Percentiles rank a stretch among this genome's conserved stretches.
Conservation (phyloP, 2,113 vertebrate species). For the Egretta garzetta region DNA sequence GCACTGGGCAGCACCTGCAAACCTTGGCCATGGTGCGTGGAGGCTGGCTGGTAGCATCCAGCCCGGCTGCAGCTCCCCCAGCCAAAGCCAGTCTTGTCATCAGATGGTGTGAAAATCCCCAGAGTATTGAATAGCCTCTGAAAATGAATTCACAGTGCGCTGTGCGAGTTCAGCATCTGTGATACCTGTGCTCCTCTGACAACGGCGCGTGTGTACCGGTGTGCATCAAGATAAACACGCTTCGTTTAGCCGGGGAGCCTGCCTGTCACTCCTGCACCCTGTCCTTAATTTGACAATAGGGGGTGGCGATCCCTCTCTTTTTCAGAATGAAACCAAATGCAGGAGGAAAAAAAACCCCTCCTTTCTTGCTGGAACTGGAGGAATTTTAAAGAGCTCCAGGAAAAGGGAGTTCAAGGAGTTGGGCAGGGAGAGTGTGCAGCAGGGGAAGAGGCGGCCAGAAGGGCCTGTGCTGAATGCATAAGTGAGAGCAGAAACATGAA, state of each 20-base stretch:
- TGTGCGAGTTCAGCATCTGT: not conserved
- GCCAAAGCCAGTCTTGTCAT: rapidly evolving
- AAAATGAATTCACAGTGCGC: not conserved
- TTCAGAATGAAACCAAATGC: not conserved
- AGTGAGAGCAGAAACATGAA: not conserved
- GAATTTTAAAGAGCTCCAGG: slow-evolving; percentile 5
- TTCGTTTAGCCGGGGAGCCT: not conserved
- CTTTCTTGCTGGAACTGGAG: not conserved
- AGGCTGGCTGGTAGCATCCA: not conserved
- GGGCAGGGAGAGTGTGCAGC: not conserved
- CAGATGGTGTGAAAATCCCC: not conserved
- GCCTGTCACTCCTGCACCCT: not conserved
- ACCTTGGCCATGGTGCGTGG: rapidly evolving
- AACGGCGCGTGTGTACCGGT: rapidly evolving
- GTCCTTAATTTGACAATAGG: not conserved
- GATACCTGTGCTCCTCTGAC: not conserved
- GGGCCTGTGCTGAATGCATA: not conserved
- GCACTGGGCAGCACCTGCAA: not conserved
- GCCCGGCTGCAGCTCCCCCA: not conserved
- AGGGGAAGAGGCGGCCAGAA: not conserved
- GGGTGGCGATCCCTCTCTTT: not conserved
- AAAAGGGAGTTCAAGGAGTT: not conserved
- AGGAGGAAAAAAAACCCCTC: rapidly evolving
- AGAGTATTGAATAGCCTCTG: rapidly evolving
- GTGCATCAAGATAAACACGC: not conserved